A percentile compares a stretch with the other conserved stretches of the same genome.
Conservation (phyloP, 2,797 vertebrate genomes). For the Parauchenoglanis ngamensis region DNA sequence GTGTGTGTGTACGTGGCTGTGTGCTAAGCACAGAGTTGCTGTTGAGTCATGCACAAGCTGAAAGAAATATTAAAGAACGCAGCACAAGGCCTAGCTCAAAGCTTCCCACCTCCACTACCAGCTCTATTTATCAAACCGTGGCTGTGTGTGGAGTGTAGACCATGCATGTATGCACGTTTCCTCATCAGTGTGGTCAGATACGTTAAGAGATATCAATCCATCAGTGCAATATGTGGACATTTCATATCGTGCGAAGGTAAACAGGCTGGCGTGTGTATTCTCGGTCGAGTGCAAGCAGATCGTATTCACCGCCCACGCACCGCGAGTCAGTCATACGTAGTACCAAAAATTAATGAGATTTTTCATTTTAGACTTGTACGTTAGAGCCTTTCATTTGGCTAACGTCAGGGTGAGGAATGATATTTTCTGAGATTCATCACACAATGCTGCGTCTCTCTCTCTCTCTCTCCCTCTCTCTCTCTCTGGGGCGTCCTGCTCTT, state of each 20-base stretch:
- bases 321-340: slow-evolving; percentile 30
- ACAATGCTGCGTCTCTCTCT: slow-evolving; percentile 3
- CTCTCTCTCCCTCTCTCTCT: background rate
- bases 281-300: slow-evolving; percentile 31
- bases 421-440: slow-evolving; percentile 39
- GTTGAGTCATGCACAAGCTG: slow-evolving; percentile 56
- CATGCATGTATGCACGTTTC: background rate
- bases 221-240: background rate
- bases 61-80: slow-evolving; percentile 72
- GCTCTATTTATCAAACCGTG: background rate
- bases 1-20: background rate
- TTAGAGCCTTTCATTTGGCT: slow-evolving; percentile 43
- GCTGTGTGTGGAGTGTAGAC: background rate
- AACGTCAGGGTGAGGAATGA: slow-evolving; percentile 45
- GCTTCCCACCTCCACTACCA: background rate
- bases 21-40: slow-evolving; percentile 27
- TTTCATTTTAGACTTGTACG: slow-evolving; percentile 45
- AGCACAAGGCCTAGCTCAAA: slow-evolving; percentile 50
- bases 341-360: slow-evolving; percentile 44
- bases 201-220: background rate
- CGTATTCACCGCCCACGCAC: slow-evolving; percentile 20
- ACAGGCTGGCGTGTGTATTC: slow-evolving; percentile 7
- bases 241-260: slow-evolving; percentile 33
- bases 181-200: background rate
- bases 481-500: slow-evolving; percentile 18